These are phyloP conservation scores for Halcyon smyrnensis DNA, from an alignment of 2,797 vertebrate species.

Conservation along the genomic window DNA sequence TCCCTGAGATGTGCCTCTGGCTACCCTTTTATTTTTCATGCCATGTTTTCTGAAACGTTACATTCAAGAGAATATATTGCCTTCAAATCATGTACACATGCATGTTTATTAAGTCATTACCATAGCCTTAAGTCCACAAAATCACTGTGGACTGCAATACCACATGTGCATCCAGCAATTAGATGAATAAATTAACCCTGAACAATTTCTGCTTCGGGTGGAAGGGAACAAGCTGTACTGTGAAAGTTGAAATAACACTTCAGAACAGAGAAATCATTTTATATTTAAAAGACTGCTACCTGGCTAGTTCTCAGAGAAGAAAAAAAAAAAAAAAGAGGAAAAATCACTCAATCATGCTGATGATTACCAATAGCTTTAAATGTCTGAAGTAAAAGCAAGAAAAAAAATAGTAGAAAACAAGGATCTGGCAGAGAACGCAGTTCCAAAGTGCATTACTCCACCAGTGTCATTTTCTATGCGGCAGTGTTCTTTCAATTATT, in stretches of 20 bases:
- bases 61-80: constrained; percentile 63
- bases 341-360: neutral
- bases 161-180: constrained; percentile 67
- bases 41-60: constrained; percentile 53
- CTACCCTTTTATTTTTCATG: constrained; percentile 66
- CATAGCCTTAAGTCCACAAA: constrained; percentile 68
- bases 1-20: constrained; percentile 51
- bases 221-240: constrained; percentile 41
- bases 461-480: constrained; percentile 62
- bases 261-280: constrained; percentile 31
- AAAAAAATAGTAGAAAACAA: constrained; percentile 41
- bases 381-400: constrained; percentile 8
- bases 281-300: constrained; percentile 51
- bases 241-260: constrained; percentile 43
- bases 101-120: constrained; percentile 71
- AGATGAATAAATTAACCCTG: constrained; percentile 75
- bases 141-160: constrained; percentile 55
- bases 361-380: constrained; percentile 39
- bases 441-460: constrained; percentile 57
- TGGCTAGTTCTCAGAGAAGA: neutral
- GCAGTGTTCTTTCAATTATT: constrained; percentile 77
- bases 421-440: neutral
- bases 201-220: constrained; percentile 54
- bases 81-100: constrained; percentile 65
- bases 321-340: neutral